A percentile compares a stretch with the other conserved stretches of the same genome.
Evolutionary conservation across 2,888 invertebrate species (phyloP).

Genomic region (Salpingus planirostris): DNA sequence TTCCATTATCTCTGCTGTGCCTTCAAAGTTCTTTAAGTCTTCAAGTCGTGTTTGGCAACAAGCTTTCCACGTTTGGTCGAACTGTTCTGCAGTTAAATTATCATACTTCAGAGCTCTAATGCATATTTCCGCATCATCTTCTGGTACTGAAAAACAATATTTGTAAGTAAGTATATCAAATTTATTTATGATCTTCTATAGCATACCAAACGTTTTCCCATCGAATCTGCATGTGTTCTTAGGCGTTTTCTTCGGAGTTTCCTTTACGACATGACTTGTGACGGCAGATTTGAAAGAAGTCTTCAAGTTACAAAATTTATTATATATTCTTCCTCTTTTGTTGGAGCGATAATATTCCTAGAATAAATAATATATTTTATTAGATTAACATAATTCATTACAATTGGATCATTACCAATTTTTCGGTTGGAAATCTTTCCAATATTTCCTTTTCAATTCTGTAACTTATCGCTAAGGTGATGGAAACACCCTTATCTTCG

Average conservation of each 20-base stretch:
- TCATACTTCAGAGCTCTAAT: conserved; percentile 14
- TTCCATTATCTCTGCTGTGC: conserved; percentile 4
- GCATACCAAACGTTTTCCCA: conserved; percentile 1
- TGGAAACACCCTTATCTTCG: background rate
- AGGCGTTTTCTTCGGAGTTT: background rate
- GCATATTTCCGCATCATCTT: conserved; percentile 12
- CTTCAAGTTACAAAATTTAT: conserved; percentile 17
- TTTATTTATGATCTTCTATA: background rate
- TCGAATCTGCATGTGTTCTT: background rate
- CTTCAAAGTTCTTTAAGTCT: conserved; percentile 6
- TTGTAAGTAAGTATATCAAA: background rate
- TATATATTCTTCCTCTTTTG: conserved; percentile 18
- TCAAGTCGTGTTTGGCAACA: conserved; percentile 12
- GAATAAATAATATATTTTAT: conserved; percentile 3
- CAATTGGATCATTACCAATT: conserved; percentile 12
- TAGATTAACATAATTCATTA: background rate
- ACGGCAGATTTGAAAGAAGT: conserved; percentile 6
- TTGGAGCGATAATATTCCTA: conserved; percentile 18
- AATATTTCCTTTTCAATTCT: conserved; percentile 19
- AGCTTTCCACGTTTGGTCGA: conserved; percentile 16
- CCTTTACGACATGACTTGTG: background rate
- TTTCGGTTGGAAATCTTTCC: conserved; percentile 17
- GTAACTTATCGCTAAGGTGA: conserved; percentile 14
- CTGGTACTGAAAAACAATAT: conserved; percentile 5
- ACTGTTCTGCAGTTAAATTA: conserved; percentile 14